A percentile compares a stretch with the other conserved stretches of the same genome.
Conservation (phyloP, 2,797 vertebrate species). For the Pangasius mekongensis region DNA sequence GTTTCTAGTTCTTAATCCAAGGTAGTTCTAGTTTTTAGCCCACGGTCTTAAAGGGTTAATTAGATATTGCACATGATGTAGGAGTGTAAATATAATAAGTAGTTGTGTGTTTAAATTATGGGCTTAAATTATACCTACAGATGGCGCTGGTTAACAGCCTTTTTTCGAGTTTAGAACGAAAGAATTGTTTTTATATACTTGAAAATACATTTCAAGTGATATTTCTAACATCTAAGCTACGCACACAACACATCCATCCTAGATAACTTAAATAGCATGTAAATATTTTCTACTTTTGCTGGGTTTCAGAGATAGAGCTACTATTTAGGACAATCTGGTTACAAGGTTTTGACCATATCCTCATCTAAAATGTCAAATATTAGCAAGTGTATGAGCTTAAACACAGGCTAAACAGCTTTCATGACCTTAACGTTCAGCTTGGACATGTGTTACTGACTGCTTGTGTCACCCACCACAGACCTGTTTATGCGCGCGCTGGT, state of each 20-base stretch:
- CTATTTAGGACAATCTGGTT: not conserved
- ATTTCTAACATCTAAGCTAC: not conserved
- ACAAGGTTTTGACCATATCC: not conserved
- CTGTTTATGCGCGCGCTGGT: not conserved
- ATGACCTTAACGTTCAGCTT: not conserved
- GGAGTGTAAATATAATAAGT: not conserved
- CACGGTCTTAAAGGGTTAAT: not conserved
- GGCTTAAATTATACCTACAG: slow-evolving; percentile 1
- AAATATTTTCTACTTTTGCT: not conserved
- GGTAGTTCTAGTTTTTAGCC: not conserved
- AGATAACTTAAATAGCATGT: not conserved
- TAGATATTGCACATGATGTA: not conserved
- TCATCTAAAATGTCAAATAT: not conserved
- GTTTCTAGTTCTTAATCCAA: not conserved
- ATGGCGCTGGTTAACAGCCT: slow-evolving; percentile 18
- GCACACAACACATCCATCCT: not conserved
- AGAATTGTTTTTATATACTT: not conserved
- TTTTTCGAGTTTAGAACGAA: not conserved
- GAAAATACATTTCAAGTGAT: not conserved
- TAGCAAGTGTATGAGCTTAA: not conserved
- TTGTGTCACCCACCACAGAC: not conserved
- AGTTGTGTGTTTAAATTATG: not conserved
- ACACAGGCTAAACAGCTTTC: not conserved
- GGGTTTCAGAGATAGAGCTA: not conserved
- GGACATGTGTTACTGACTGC: slow-evolving; percentile 1